These are phyloP conservation scores for Apus apus DNA, from an alignment of 2,113 vertebrate species.

Conservation along the genomic window DNA sequence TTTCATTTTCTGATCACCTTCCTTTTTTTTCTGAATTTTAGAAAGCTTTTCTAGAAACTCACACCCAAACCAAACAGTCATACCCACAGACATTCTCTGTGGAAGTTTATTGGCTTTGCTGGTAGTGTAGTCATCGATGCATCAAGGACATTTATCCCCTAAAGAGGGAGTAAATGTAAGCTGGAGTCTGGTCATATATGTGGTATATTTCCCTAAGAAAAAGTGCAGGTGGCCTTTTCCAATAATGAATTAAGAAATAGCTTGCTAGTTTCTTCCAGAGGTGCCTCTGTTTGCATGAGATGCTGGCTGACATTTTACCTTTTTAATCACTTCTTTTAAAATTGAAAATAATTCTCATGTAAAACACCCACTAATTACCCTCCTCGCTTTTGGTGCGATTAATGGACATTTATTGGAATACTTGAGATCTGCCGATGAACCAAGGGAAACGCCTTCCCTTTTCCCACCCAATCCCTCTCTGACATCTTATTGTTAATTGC, in stretches of 20 bases:
- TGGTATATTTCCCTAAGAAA: neutral
- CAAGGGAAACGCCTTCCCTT: slow-evolving; percentile 61
- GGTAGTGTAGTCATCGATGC: neutral
- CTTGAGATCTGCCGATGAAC: slow-evolving; percentile 62
- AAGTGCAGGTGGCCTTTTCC: neutral
- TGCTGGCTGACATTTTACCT: slow-evolving; percentile 37
- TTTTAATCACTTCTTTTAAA: slow-evolving; percentile 14
- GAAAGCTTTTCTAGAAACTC: neutral
- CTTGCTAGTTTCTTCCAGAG: slow-evolving; percentile 48
- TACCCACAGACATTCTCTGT: neutral
- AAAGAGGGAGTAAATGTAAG: neutral
- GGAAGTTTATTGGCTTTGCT: neutral
- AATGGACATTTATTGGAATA: slow-evolving; percentile 46
- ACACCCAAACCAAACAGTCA: neutral
- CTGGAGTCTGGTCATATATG: neutral
- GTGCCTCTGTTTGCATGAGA: slow-evolving; percentile 32
- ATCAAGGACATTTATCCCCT: neutral
- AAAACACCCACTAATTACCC: slow-evolving; percentile 68
- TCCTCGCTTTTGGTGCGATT: slow-evolving; percentile 52
- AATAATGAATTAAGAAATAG: slow-evolving; percentile 32
- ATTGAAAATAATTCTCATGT: neutral
- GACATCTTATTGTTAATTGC: slow-evolving; percentile 66
- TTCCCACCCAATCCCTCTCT: neutral
- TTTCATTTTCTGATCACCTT: neutral
- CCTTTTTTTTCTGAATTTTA: neutral